Conservation (phyloP, 2,888 invertebrate species). For the Drosophila setosimentum region DNA sequence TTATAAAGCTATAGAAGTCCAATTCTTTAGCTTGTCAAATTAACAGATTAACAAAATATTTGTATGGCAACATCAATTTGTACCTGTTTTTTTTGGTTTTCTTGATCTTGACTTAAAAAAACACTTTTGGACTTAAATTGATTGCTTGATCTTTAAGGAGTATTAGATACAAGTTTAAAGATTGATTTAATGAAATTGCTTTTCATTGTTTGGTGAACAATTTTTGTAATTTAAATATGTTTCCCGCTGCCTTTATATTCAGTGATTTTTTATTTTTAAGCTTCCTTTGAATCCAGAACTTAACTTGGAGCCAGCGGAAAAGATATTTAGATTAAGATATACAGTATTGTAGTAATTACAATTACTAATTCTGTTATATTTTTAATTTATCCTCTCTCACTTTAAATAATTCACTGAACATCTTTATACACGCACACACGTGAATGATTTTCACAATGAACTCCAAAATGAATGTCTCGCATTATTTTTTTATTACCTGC, state of each 20-base stretch:
- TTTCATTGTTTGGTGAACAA: background rate
- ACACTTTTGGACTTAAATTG: background rate
- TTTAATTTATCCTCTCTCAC: background rate
- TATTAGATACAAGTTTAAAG: background rate
- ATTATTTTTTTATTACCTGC: constrained; percentile 65
- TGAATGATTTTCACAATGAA: constrained; percentile 51
- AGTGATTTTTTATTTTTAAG: background rate
- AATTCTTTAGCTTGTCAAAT: background rate
- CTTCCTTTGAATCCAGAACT: background rate
- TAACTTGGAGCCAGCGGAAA: background rate
- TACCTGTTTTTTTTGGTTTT: background rate
- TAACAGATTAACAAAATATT: background rate
- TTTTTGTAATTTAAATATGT: background rate
- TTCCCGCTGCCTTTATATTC: background rate
- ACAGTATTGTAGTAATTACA: background rate
- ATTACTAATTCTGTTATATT: background rate
- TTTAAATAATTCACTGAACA: background rate
- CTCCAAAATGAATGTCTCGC: constrained; percentile 25
- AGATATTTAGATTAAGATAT: background rate
- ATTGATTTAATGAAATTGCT: background rate
- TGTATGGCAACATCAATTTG: background rate
- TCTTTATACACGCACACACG: background rate
- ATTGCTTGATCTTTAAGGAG: background rate
- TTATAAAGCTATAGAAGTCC: background rate
- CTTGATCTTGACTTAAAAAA: background rate